Percentiles rank a stretch among this genome's conserved stretches.
phyloP scores from a whole-genome alignment of 2,888 invertebrate genomes.

The Sicus ferrugineus region DNA sequence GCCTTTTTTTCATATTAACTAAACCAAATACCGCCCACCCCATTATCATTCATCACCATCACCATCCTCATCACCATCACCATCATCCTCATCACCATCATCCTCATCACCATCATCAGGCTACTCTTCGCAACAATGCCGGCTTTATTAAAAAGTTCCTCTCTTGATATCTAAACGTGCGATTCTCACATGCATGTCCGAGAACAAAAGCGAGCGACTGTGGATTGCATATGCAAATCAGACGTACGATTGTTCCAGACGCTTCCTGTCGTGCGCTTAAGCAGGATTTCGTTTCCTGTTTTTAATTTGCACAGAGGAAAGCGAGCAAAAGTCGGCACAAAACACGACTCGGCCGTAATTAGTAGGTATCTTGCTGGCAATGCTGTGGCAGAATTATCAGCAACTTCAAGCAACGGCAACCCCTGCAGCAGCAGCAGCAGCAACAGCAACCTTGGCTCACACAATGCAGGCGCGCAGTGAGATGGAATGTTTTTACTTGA shows the following conservation, averaged over 20 bases:
- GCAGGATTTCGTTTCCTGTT: slow-evolving; percentile 36
- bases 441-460: background rate
- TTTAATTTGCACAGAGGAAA: slow-evolving; percentile 26
- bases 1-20: too few relatives aligned
- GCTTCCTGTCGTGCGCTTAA: slow-evolving; percentile 31
- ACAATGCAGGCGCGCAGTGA: background rate
- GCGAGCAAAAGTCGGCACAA: background rate
- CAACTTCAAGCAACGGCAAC: background rate
- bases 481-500: background rate
- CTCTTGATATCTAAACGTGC: background rate
- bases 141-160: too few relatives aligned
- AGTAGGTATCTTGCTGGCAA: background rate
- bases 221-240: slow-evolving; percentile 38
- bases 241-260: slow-evolving; percentile 43
- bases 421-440: background rate
- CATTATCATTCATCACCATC: too few relatives aligned
- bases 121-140: too few relatives aligned
- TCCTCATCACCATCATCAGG: too few relatives aligned
- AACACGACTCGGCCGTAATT: background rate
- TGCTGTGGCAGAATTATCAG: background rate
- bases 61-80: too few relatives aligned
- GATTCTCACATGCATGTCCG: background rate
- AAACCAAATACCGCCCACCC: too few relatives aligned
- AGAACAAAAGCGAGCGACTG: background rate
- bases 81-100: too few relatives aligned